Evolutionary conservation across 1,140 invertebrate genomes (phyloP), one percentile per base, ranked within the genome.

Genomic region (Acarapis woodi): DNA sequence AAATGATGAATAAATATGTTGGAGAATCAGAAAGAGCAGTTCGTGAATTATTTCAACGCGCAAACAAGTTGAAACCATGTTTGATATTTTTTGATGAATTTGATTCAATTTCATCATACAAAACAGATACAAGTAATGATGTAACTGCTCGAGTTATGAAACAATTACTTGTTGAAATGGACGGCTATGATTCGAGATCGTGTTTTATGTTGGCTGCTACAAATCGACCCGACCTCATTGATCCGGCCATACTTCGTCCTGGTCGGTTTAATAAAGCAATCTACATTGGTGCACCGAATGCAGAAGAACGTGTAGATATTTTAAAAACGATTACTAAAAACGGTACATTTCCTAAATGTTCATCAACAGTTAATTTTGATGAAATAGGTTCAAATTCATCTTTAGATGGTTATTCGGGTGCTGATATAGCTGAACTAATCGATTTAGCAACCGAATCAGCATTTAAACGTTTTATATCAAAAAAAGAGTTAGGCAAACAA

Each of bases 61-160:
- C 88, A 0, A 57, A 74, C 30, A 88, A 90, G 56, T 93, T 85
- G 1, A 65, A 79, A 0, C 93, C 93, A 0, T 99, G 90, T 58
- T 82, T 99, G 10, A 94, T 99, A 51, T 99, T 99, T 58, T 99
- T 99, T 55, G 93, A 99, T 54, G 93, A 99, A 58, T 67, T 99
- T 42, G 93, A 99, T 58, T 77, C 90, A 0, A 53, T 99, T 16
- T 96, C 87, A 55, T 85, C 87, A 0, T 73, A 73, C 48, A 62
- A 88, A 51, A 72, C 70, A 4, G 70, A 73, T 33, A 62, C 62
- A 33, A 67, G 25, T n/a, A n/a, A n/a, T n/a, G n/a, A 40, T 21
- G 53, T 60, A 12, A 57, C 57, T 46, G 49, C 55, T 8, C 64
- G 87, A 15, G 74, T 97, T 15, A 87, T 97, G 0, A 97, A 94